These are phyloP conservation scores for Mantis religiosa DNA, from an alignment of 2,888 invertebrate genomes.

Conservation along the genomic window DNA sequence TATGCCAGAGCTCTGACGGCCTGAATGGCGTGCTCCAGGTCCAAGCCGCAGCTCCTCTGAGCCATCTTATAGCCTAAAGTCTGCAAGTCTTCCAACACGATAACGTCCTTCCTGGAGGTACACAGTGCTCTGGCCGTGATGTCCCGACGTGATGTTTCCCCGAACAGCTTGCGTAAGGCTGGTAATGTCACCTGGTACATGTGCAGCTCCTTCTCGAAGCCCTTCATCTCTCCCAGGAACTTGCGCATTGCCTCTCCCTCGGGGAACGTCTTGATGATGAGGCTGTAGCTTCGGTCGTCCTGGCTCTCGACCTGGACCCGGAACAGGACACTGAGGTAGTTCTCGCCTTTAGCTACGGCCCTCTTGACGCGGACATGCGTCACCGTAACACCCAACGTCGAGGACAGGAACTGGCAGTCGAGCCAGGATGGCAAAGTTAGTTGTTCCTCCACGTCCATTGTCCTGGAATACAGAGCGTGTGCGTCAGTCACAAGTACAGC, in stretches of 20 bases:
- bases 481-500: too few relatives aligned
- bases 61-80: slow-evolving; percentile 20
- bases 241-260: slow-evolving; percentile 8
- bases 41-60: slow-evolving; percentile 18
- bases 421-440: neutral
- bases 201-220: slow-evolving; percentile 8
- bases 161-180: neutral
- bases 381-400: neutral
- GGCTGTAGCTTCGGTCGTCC: slow-evolving; percentile 7
- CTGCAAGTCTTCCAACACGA: slow-evolving; percentile 25
- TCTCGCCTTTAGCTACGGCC: slow-evolving; percentile 2
- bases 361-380: neutral
- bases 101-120: neutral
- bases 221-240: neutral
- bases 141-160: neutral
- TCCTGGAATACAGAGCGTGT: neutral
- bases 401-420: neutral
- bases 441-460: neutral
- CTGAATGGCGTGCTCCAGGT: slow-evolving; percentile 13
- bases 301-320: neutral
- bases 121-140: neutral
- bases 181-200: slow-evolving; percentile 4
- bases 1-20: slow-evolving; percentile 22
- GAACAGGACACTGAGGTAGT: slow-evolving; percentile 11
- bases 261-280: slow-evolving; percentile 19